Base-by-base conservation (phyloP, 2,113 vertebrate species). In the Scophthalmus maximus region DNA sequence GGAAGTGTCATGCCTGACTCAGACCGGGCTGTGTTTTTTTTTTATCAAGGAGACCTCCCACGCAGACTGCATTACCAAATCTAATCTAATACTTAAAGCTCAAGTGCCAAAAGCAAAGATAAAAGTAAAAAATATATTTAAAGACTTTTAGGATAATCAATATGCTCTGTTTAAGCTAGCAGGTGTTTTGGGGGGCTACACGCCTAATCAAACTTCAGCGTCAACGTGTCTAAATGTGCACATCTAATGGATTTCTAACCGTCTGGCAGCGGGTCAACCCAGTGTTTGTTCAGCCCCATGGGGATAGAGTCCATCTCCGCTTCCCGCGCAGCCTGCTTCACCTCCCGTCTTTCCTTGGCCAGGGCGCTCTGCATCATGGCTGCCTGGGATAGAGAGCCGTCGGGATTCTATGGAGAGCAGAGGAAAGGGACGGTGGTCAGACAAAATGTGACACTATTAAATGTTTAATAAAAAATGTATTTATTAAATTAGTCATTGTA, bases 241-340 rank as follows among this genome's bases (percentile, higher is more conserved):
- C 6, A 20, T 56, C 26, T 9, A 68, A 57, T 20, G 25, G 17
- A 40, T 76, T 62, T 17, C 93, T 51, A 88, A 99, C 98, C 95
- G 34, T 99, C 98, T 81, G 98, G 98, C 68, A 99, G 93, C 23
- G 98, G 98, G 91, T 99, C 97, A 34, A 99, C 97, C 98, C 98
- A 99, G 90, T 99, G 97, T 46, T 98, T 99, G 86, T 99, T 98
- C 79, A 99, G 96, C 11, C 97, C 97, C 97, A 97, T 99, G 50
- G 97, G 98, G 76, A 99, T 99, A 29, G 97, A 99, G 89, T 99
- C 98, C 98, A 99, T 99, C 89, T 99, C 98, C 0, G 98, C 98
- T 86, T 99, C 97, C 1, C 97, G 94, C 3, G 97, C 96, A 0
- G 97, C 97, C 88, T 99, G 97, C 81, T 99, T 99, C 69, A 98